Evolutionary conservation across 2,797 vertebrate genomes (phyloP).

Genomic region (Balearica regulorum): DNA sequence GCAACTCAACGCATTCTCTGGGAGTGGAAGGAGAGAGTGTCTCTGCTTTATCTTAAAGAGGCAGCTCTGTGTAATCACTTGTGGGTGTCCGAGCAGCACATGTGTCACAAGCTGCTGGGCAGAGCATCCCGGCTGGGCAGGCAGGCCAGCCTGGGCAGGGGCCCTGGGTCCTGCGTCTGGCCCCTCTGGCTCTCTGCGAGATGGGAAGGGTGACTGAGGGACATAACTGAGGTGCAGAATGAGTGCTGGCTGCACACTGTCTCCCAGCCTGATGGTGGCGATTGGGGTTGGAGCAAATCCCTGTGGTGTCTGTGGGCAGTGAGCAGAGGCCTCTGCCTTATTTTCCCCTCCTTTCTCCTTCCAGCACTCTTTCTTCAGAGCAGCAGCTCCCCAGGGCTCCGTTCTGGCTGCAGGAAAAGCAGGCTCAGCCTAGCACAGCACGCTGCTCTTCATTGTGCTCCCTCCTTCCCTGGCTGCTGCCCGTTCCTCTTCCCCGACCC

Average conservation of each 20-base stretch:
- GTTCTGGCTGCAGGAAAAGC: not conserved
- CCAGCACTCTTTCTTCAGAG: not conserved
- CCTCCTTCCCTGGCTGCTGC: not conserved
- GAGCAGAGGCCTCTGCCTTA: slow-evolving; percentile 5
- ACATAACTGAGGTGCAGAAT: not conserved
- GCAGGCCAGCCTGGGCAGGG: not conserved
- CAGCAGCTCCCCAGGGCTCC: not conserved
- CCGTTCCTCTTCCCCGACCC: not conserved
- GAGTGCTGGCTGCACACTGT: not conserved
- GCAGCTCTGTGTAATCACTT: not conserved
- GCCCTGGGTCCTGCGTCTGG: not conserved
- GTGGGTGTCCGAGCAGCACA: not conserved
- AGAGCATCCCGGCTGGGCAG: not conserved
- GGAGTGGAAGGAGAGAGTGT: not conserved
- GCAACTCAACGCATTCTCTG: not conserved
- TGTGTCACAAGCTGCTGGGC: not conserved
- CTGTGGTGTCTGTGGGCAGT: not conserved
- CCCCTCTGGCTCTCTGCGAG: not conserved
- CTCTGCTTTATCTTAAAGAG: not conserved
- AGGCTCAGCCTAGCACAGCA: not conserved
- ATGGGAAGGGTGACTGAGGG: not conserved
- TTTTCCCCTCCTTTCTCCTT: not conserved
- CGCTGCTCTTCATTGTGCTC: not conserved
- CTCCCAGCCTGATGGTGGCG: not conserved
- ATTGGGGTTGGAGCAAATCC: not conserved